A percentile compares a stretch with the other conserved stretches of the same genome.
These are phyloP conservation scores for Heliconius sara DNA, from an alignment of 2,888 invertebrate genomes.

Conservation along the genomic window DNA sequence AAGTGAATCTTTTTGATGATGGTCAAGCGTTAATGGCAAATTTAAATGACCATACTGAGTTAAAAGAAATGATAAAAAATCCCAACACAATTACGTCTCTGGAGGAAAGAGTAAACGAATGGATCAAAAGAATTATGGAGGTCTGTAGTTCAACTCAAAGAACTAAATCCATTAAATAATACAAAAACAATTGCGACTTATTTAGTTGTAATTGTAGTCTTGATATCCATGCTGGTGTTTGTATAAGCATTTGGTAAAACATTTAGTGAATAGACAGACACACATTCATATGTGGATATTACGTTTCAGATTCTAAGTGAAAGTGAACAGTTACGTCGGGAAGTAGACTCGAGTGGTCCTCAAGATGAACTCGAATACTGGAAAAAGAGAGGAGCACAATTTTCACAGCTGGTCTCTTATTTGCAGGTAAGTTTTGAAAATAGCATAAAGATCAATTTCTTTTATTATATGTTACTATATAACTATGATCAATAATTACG, in stretches of 20 bases:
- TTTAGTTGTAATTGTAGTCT: neutral
- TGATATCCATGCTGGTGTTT: neutral
- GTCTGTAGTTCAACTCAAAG: conserved; percentile 53
- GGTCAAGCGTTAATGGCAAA: conserved; percentile 85
- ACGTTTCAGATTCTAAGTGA: conserved; percentile 88
- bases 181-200: neutral
- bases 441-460: neutral
- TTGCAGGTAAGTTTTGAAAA: conserved; percentile 80
- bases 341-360: conserved; percentile 96
- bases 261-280: neutral
- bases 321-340: conserved; percentile 95
- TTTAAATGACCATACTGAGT: conserved; percentile 85
- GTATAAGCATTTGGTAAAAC: neutral
- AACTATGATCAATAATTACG: neutral
- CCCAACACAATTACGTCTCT: conserved; percentile 86
- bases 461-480: neutral
- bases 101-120: conserved; percentile 89
- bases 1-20: conserved; percentile 91
- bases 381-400: conserved; percentile 97
- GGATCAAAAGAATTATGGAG: conserved; percentile 92
- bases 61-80: conserved; percentile 88
- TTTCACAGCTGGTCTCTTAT: conserved; percentile 92
- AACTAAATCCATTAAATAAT: neutral
- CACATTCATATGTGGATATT: neutral
- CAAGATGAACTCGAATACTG: conserved; percentile 98